Evolutionary conservation across 2,888 invertebrate genomes (phyloP).

Genomic region (Ophraella communa): DNA sequence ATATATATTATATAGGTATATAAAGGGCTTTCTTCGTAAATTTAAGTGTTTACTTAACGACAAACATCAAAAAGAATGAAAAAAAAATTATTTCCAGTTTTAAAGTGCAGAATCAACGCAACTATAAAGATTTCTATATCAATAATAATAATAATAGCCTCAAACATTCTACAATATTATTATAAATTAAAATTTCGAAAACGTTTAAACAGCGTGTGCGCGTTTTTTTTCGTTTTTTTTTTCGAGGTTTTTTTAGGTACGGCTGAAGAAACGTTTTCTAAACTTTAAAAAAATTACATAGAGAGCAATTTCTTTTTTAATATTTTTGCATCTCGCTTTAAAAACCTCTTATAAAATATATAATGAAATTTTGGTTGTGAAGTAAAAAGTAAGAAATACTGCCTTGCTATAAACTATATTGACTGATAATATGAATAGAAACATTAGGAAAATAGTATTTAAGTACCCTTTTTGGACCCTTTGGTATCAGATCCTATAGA

Average conservation of each 20-base stretch:
- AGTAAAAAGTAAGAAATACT: too few species aligned
- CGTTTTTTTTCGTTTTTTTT: slow-evolving; percentile 19
- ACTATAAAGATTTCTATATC: slow-evolving; percentile 10
- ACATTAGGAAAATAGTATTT: too few species aligned
- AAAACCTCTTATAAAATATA: too few species aligned
- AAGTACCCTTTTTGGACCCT: too few species aligned
- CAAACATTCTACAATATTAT: not conserved
- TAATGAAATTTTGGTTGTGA: too few species aligned
- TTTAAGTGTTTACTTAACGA: too few species aligned
- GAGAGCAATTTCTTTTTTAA: slow-evolving; percentile 22
- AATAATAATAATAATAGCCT: slow-evolving; percentile 1
- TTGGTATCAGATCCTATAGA: too few species aligned
- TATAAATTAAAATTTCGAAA: not conserved
- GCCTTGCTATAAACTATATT: too few species aligned
- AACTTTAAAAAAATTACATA: slow-evolving; percentile 3
- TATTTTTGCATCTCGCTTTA: slow-evolving; percentile 19
- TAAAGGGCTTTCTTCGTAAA: slow-evolving; percentile 10
- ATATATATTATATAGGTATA: slow-evolving; percentile 30
- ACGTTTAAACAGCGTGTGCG: not conserved
- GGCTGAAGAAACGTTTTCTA: slow-evolving; percentile 8
- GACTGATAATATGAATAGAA: too few species aligned
- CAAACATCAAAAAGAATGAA: too few species aligned
- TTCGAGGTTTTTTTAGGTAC: not conserved
- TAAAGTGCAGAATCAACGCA: too few species aligned
- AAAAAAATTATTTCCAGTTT: too few species aligned